phyloP scores from a whole-genome alignment of 2,113 vertebrate species.

The Nycticryphes semicollaris region DNA sequence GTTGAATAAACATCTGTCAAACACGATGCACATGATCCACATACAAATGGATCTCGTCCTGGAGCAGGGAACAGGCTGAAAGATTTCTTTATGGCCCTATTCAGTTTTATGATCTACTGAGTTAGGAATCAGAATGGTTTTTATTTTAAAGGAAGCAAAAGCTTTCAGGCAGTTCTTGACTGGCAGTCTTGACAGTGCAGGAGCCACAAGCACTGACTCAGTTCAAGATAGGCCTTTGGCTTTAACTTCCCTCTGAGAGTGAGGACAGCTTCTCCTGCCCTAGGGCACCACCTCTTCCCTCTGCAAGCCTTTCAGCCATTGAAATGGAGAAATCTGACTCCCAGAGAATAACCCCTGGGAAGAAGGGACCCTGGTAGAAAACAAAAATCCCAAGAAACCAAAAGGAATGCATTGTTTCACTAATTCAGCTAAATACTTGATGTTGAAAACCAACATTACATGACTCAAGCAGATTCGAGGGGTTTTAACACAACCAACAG shows the following conservation, averaged over 20 bases:
- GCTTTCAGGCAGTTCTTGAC: not conserved
- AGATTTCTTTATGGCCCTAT: not conserved
- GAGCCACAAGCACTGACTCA: not conserved
- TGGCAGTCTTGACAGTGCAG: rapidly evolving
- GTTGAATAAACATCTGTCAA: not conserved
- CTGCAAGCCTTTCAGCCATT: not conserved
- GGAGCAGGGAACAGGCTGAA: not conserved
- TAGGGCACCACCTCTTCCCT: not conserved
- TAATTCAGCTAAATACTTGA: not conserved
- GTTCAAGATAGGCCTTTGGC: not conserved
- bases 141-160: not conserved
- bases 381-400: not conserved
- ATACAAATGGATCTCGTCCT: not conserved
- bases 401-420: not conserved
- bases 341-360: not conserved
- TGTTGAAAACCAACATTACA: not conserved
- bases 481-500: not conserved
- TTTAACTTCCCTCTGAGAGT: not conserved
- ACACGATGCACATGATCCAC: not conserved
- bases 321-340: not conserved
- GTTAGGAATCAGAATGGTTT: not conserved
- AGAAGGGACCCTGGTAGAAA: not conserved
- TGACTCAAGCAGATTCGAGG: not conserved
- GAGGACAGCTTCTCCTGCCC: not conserved
- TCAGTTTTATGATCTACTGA: not conserved